Conservation (phyloP, 92 coral and sea anemone genomes). For the Porites cylindrica region DNA sequence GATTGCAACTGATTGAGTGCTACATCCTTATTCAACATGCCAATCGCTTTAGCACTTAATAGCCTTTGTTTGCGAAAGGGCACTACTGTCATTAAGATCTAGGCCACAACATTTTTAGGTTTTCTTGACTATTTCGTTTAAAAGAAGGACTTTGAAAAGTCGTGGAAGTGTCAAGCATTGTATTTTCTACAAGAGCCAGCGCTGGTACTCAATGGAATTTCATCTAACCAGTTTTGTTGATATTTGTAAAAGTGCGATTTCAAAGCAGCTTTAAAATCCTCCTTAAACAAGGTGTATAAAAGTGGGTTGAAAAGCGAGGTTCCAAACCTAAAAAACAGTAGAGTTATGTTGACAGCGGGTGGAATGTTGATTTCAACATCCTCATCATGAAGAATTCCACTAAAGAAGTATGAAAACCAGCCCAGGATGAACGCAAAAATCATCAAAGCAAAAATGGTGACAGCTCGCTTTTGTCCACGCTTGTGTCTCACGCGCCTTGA, state of each 20-base stretch:
- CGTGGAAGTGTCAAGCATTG: neutral
- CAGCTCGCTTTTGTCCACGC: constrained; percentile 63
- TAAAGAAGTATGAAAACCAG: constrained; percentile 76
- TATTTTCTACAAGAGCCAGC: neutral
- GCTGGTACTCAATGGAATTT: constrained; percentile 21
- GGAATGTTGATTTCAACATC: constrained; percentile 26
- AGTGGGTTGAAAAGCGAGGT: constrained; percentile 75
- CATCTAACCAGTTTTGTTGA: constrained; percentile 8
- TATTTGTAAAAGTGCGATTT: constrained; percentile 22
- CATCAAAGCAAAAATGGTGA: constrained; percentile 71
- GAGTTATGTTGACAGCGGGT: constrained; percentile 25
- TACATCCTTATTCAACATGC: no score
- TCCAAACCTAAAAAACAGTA: constrained; percentile 62
- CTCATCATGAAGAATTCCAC: constrained; percentile 53
- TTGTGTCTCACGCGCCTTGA: constrained; percentile 41
- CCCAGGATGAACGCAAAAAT: constrained; percentile 68
- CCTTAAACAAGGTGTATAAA: constrained; percentile 72
- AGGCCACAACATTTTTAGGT: no score
- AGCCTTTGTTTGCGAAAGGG: no score
- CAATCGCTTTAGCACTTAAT: no score
- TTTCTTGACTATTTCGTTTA: no score
- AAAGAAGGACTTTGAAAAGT: no score
- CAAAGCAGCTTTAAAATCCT: constrained; percentile 68
- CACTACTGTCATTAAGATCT: no score
- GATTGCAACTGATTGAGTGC: no score